phyloP scores from a whole-genome alignment of 2,113 vertebrate species.

The Baryphthengus martii region DNA sequence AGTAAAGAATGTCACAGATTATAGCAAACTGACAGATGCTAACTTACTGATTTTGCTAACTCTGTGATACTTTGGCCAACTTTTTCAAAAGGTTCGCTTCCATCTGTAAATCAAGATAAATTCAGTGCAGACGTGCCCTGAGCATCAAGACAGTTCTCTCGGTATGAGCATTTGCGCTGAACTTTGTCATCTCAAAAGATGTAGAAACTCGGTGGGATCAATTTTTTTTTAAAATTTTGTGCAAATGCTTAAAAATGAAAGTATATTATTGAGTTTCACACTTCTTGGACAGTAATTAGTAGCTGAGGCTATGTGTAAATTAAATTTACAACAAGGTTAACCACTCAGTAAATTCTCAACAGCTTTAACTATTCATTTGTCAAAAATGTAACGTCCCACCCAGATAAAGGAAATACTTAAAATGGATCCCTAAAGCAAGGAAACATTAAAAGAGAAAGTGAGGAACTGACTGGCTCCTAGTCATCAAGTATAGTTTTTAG shows the following conservation, averaged over 20 bases:
- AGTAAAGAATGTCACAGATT: neutral
- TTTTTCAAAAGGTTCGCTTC: neutral
- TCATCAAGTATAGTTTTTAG: neutral
- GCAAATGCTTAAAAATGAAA: neutral
- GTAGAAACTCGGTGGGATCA: neutral
- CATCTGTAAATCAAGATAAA: neutral
- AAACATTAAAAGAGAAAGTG: neutral
- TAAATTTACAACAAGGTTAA: conserved; percentile 41
- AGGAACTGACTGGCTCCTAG: neutral
- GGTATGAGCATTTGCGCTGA: neutral
- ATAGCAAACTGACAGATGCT: neutral
- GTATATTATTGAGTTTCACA: neutral
- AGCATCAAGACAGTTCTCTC: neutral
- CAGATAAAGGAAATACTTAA: neutral
- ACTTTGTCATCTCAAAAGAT: neutral
- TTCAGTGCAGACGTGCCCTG: neutral
- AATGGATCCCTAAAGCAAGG: conserved; percentile 12
- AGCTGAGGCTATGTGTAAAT: conserved; percentile 18
- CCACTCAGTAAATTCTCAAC: conserved; percentile 6
- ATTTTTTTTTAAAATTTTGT: neutral
- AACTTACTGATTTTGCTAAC: neutral
- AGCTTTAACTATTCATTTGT: neutral
- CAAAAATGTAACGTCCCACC: neutral
- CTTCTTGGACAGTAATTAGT: conserved; percentile 11
- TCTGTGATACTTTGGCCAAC: neutral